These are phyloP conservation scores for Diploptera punctata DNA, from an alignment of 2,888 invertebrate species.

Conservation along the genomic window DNA sequence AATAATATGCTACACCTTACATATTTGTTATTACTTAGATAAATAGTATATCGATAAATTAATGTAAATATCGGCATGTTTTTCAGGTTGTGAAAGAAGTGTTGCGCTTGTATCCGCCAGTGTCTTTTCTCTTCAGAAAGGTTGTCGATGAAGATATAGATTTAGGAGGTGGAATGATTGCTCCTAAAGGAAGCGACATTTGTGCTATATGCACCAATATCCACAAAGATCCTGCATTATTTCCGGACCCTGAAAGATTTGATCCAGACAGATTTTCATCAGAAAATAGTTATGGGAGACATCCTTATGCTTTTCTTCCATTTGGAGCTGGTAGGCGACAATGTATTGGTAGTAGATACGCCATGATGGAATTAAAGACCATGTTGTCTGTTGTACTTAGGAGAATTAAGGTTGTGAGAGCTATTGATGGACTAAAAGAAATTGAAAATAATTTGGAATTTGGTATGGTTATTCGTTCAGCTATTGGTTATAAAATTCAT, in stretches of 20 bases:
- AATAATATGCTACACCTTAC: too few species aligned
- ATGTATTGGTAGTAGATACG: conserved; percentile 43
- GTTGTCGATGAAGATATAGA: conserved; percentile 28
- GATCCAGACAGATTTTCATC: conserved; percentile 40
- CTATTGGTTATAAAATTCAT: too few species aligned
- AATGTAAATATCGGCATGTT: too few species aligned
- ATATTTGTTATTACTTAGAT: too few species aligned
- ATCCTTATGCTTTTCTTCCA: conserved; percentile 39
- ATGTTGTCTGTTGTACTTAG: conserved; percentile 37
- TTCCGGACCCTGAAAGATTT: conserved; percentile 34
- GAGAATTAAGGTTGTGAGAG: conserved; percentile 3
- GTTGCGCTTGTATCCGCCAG: background rate
- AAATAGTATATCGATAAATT: too few species aligned
- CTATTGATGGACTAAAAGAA: background rate
- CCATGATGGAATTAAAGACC: conserved; percentile 42
- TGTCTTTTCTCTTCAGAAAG: conserved; percentile 1
- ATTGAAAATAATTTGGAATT: background rate
- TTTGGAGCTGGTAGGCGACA: conserved; percentile 41
- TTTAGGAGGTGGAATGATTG: conserved; percentile 9
- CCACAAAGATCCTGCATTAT: conserved; percentile 34
- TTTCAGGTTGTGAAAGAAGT: background rate
- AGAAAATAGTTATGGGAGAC: conserved; percentile 31
- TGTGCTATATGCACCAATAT: background rate
- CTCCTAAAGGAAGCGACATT: conserved; percentile 13
- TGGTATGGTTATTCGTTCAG: too few species aligned